Evolutionary conservation across 92 coral and sea anemone species (phyloP).

Genomic region (Plumapathes pennacea): DNA sequence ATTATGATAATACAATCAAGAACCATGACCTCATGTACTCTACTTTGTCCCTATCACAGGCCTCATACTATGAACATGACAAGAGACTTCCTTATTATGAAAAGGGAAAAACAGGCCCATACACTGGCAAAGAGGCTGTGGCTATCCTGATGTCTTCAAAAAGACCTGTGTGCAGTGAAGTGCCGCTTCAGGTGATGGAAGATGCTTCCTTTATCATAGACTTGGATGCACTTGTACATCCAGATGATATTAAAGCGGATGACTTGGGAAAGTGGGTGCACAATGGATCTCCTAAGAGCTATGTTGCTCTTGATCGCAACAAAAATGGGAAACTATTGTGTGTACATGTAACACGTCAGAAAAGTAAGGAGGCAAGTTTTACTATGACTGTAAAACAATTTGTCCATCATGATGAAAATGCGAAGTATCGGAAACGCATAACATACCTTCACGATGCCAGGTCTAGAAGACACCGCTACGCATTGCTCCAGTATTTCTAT

Average conservation of each 20-base stretch:
- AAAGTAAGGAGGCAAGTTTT: conserved; percentile 19
- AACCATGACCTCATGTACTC: too few species aligned
- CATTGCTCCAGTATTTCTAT: conserved; percentile 12
- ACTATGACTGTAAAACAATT: conserved; percentile 23
- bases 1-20: too few species aligned
- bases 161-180: conserved; percentile 7
- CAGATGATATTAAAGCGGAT: conserved; percentile 24
- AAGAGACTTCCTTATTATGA: conserved; percentile 10
- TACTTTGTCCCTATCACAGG: too few species aligned
- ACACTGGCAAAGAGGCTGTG: conserved; percentile 13
- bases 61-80: conserved; percentile 26
- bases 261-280: too few species aligned
- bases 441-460: conserved; percentile 4
- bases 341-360: conserved; percentile 7
- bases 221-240: conserved; percentile 22
- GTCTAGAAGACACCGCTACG: too few species aligned
- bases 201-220: conserved; percentile 29
- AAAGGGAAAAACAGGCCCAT: not conserved
- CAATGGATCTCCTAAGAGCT: too few species aligned
- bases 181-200: conserved; percentile 32
- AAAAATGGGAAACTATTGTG: conserved; percentile 4
- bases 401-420: conserved; percentile 24
- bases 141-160: conserved; percentile 11
- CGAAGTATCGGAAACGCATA: conserved; percentile 13
- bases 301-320: too few species aligned